Evolutionary conservation across 2,888 invertebrate genomes (phyloP), one percentile per base, ranked within the genome.

Genomic region (Charanyca ferruginea): DNA sequence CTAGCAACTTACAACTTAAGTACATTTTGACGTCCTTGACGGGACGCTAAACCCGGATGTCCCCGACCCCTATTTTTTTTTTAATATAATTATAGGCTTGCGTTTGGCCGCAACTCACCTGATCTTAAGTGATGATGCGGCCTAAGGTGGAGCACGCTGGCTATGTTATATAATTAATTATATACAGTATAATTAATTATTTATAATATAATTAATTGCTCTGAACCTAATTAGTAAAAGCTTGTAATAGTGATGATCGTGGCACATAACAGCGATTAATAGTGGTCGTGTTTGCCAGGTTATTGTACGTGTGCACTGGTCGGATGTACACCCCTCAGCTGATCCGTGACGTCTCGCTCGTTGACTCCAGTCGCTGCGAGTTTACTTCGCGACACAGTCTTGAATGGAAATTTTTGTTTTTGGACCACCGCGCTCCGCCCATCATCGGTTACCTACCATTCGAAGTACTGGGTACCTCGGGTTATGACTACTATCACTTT

Each of bases 401-500:
- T 77, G 99, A 99, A 90, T 99, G 99, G 99, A 99, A 99, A 90
- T 99, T 99, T 89, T 94, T 99, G 23, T 99, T 98, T 88, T 92
- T 99, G 28, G 99, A 99, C 88, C 98, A 99, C 87, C 97, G 98
- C 85, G 98, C 98, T 0, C 97, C 98, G 1, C 98, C 98, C 0
- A 98, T 99, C 57, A 98, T 99, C 75, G 99, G 99, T 0, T 99
- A 99, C 81, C 94, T 99, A 84, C 99, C 99, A 0, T 99, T 99
- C 88, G 99, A 99, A 93, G 98, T 99, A 32, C 95, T 99, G 3
- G 99, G 99, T 48, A 99, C 99, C 0, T 99, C 99, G 0, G 99
- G 99, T 1, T 99, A 99, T 89, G 99, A 99, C 89, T 99, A 99
- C 89, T 99, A 99, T 86, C 99, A 99, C 89, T 97, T 98, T 54